Percentiles rank a stretch among this genome's conserved stretches.
Evolutionary conservation across 92 coral and sea anemone genomes (phyloP).

Genomic region (Epizoanthus illoricatus): DNA sequence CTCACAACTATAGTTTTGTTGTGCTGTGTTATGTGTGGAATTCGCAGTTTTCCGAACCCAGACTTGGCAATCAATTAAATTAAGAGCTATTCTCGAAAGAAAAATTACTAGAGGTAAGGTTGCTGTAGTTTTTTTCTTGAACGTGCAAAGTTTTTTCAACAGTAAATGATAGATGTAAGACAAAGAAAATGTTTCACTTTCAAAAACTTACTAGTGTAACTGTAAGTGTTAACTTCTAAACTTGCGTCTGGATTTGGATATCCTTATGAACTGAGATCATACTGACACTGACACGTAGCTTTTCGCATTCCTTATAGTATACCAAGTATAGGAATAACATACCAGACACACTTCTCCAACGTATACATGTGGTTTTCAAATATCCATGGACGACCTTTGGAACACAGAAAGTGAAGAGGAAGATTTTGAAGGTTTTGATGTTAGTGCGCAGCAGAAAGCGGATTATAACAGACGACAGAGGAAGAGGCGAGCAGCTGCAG

Average conservation of each 20-base stretch:
- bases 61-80: not conserved
- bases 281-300: too few species aligned
- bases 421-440: slow-evolving; percentile 53
- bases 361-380: not conserved
- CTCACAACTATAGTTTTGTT: not conserved
- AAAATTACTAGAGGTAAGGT: not conserved
- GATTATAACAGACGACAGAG: slow-evolving; percentile 46
- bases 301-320: too few species aligned
- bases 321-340: too few species aligned
- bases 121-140: too few species aligned
- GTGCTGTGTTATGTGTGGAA: not conserved
- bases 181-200: too few species aligned
- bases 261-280: too few species aligned
- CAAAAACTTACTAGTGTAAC: too few species aligned
- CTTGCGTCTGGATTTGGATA: too few species aligned
- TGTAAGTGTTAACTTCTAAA: too few species aligned
- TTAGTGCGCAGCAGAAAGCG: slow-evolving; percentile 43
- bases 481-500: slow-evolving; percentile 42
- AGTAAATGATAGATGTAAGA: too few species aligned
- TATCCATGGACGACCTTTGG: slow-evolving; percentile 15
- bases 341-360: not conserved
- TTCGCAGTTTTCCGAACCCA: not conserved
- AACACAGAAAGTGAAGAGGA: slow-evolving; percentile 38
- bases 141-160: too few species aligned
- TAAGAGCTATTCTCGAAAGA: not conserved